Conservation (phyloP, 2,113 vertebrate genomes). For the Myotis lucifugus region DNA sequence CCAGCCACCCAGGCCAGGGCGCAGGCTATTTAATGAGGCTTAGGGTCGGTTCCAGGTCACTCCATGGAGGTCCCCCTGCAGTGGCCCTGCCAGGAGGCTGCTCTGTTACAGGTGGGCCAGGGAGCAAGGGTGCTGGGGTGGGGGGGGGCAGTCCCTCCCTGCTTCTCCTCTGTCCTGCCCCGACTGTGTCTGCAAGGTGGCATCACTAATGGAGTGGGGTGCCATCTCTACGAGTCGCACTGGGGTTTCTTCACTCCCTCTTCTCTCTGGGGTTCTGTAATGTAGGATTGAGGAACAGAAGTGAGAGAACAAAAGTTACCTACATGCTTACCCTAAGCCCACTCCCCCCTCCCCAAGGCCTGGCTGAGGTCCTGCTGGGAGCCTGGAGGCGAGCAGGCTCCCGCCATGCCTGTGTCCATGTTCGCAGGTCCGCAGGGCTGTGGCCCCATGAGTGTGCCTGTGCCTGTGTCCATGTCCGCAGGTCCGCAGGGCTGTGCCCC, state of each 20-base stretch:
- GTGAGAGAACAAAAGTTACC: not conserved
- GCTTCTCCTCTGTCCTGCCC: not conserved
- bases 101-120: slow-evolving; percentile 74
- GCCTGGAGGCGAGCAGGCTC: not conserved
- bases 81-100: slow-evolving; percentile 89
- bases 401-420: not conserved
- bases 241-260: not conserved
- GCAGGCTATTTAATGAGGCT: slow-evolving; percentile 70
- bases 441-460: not conserved
- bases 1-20: not conserved
- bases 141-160: not conserved
- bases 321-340: not conserved
- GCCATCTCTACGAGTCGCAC: fast-evolving
- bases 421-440: not conserved
- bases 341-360: not conserved
- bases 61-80: not conserved
- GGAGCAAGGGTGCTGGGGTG: not conserved
- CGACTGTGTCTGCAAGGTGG: not conserved
- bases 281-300: not conserved
- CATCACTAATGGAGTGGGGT: not conserved
- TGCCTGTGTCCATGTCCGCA: too few species aligned
- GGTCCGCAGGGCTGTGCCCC: too few species aligned
- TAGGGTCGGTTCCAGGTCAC: slow-evolving; percentile 53
- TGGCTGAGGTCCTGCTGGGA: not conserved
- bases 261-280: not conserved